Evolutionary conservation across 2,797 vertebrate species (phyloP), one percentile per base, ranked within the genome.

Genomic region (Scarus forsteni): DNA sequence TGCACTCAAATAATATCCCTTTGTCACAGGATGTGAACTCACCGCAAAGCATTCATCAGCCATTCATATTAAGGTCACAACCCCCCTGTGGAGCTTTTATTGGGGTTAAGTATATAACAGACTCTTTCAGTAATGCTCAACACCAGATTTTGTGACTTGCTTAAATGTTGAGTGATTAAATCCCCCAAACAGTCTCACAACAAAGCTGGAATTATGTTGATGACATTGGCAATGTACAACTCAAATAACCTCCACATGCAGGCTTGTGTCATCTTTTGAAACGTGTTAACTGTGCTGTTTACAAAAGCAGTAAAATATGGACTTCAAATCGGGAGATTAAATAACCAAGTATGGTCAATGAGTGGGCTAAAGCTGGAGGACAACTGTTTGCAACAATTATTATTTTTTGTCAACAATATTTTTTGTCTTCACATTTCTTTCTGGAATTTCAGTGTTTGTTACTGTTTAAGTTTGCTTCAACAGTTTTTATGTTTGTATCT

Each of bases 21-120:
- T 53, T 64, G 69, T 76, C 4, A 2, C 64, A 40, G 44, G 65
- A 77, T 42, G 34, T 44, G 3, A 86, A 75, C 16, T 0, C 67
- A 66, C 63, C 3, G 1, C 52, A 45, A 50, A 65, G 51, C 69
- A 64, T 53, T 39, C 70, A 79, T 61, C 60, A 75, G 67, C 63
- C 60, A 69, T 81, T 89, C 81, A 81, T 83, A 89, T 89, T 81
- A 65, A 82, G 89, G 88, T 85, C 89, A 87, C 0, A 10, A 27
- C 52, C 80, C 82, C 59, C 81, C 85, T 72, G 4, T 57, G 27
- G 79, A 65, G 87, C 68, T 64, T 83, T 85, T 80, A 88, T 86
- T 84, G 88, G 81, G 89, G 86, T 91, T 89, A 92, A 92, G 86
- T 80, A 73, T 73, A 79, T 78, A 77, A 88, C 77, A 85, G 78